Conservation (phyloP, 2,888 invertebrate genomes). For the Tenthredo amoena region DNA sequence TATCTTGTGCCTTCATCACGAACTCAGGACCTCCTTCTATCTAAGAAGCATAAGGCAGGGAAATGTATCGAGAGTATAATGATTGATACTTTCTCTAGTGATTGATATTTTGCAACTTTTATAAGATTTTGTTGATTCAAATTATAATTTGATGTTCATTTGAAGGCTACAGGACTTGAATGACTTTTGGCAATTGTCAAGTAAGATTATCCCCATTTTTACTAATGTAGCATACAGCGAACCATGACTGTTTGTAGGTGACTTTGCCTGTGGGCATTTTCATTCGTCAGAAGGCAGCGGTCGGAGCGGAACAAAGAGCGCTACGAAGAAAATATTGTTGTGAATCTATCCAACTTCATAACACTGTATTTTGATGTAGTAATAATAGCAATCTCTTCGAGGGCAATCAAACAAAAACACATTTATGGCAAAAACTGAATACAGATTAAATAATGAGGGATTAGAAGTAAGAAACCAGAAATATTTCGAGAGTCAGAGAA, state of each 20-base stretch:
- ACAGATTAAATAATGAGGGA: not conserved
- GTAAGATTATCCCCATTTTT: conserved; percentile 12
- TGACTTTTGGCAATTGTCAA: conserved; percentile 24
- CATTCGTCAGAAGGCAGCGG: conserved; percentile 10
- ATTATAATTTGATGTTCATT: not conserved
- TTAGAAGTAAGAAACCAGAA: not conserved
- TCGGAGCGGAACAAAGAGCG: conserved; percentile 45
- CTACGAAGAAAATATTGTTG: not conserved
- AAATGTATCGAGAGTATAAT: not conserved
- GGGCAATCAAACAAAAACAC: not conserved
- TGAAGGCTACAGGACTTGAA: conserved; percentile 13
- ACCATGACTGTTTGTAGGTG: conserved; percentile 37
- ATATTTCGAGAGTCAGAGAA: not conserved
- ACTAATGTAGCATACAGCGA: conserved; percentile 25
- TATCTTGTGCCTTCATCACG: not conserved
- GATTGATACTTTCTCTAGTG: not conserved
- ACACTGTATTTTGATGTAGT: not conserved
- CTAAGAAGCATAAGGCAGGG: not conserved
- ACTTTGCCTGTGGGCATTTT: conserved; percentile 15
- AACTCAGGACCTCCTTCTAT: not conserved
- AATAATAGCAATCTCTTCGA: not conserved
- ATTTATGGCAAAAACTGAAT: not conserved
- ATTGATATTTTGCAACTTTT: not conserved
- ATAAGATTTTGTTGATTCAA: not conserved
- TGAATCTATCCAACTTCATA: not conserved